Evolutionary conservation across 2,797 vertebrate genomes (phyloP).

Genomic region (Ambastaia sidthimunki): DNA sequence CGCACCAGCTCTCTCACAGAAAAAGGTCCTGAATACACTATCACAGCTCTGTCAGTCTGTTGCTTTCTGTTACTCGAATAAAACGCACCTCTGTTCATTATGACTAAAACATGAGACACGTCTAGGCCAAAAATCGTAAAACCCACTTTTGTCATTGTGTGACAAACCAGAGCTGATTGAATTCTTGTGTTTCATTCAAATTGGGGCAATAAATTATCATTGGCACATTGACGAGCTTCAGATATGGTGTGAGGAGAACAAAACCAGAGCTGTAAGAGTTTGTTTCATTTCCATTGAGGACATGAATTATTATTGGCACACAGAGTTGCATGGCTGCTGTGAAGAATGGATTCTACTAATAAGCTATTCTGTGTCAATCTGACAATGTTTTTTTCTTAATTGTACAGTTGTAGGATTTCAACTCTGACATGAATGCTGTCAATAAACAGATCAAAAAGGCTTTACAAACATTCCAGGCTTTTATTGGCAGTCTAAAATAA

Average conservation of each 20-base stretch:
- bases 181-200: constrained; percentile 5
- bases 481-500: neutral
- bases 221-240: neutral
- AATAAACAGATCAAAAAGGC: constrained; percentile 15
- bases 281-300: neutral
- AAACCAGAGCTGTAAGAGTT: constrained; percentile 4
- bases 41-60: constrained; percentile 48
- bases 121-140: constrained; percentile 6
- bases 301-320: constrained; percentile 27
- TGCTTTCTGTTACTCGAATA: constrained; percentile 43
- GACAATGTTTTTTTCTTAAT: neutral
- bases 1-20: constrained; percentile 42
- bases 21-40: constrained; percentile 45
- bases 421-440: constrained; percentile 7
- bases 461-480: constrained; percentile 2
- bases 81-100: constrained; percentile 12
- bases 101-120: constrained; percentile 47
- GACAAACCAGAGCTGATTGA: constrained; percentile 1
- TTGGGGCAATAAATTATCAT: constrained; percentile 23
- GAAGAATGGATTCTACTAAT: neutral
- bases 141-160: neutral
- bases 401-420: neutral
- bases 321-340: neutral
- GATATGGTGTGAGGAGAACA: neutral
- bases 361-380: neutral